These are phyloP conservation scores for Serranus cabrilla DNA, from an alignment of 2,797 vertebrate genomes.

Conservation along the genomic window DNA sequence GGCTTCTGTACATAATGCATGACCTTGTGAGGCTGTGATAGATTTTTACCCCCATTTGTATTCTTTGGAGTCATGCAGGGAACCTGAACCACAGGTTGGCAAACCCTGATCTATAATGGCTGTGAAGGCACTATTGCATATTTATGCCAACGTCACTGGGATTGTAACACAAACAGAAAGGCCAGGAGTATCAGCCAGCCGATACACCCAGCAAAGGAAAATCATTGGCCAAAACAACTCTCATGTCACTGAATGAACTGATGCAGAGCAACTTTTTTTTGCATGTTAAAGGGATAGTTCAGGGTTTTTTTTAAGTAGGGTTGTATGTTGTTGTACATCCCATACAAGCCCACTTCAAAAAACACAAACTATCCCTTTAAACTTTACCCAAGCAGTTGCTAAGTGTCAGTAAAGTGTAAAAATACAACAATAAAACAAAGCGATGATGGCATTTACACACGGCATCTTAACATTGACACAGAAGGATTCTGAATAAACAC, in stretches of 20 bases:
- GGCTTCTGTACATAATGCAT: neutral
- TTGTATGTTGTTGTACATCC: too few relatives aligned
- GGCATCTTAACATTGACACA: constrained; percentile 16
- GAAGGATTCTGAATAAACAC: neutral
- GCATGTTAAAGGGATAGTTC: neutral
- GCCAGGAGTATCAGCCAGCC: constrained; percentile 58
- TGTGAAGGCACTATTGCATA: constrained; percentile 70
- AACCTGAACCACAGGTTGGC: constrained; percentile 34
- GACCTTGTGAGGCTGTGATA: constrained; percentile 3
- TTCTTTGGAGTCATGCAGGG: constrained; percentile 36
- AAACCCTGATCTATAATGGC: constrained; percentile 47
- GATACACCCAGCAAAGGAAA: constrained; percentile 31
- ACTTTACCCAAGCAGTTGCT: constrained; percentile 17
- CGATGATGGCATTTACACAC: constrained; percentile 18
- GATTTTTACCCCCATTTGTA: constrained; percentile 22
- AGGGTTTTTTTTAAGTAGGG: too few relatives aligned
- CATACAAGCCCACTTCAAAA: too few relatives aligned
- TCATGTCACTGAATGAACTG: neutral
- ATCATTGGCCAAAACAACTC: constrained; percentile 19
- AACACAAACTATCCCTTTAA: neutral
- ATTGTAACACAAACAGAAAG: constrained; percentile 35
- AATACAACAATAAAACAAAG: constrained; percentile 14
- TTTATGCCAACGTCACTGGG: constrained; percentile 34
- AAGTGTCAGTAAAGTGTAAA: constrained; percentile 5
- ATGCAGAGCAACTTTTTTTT: neutral